phyloP scores from a whole-genome alignment of 2,113 vertebrate genomes.

The Prunella fulvescens region DNA sequence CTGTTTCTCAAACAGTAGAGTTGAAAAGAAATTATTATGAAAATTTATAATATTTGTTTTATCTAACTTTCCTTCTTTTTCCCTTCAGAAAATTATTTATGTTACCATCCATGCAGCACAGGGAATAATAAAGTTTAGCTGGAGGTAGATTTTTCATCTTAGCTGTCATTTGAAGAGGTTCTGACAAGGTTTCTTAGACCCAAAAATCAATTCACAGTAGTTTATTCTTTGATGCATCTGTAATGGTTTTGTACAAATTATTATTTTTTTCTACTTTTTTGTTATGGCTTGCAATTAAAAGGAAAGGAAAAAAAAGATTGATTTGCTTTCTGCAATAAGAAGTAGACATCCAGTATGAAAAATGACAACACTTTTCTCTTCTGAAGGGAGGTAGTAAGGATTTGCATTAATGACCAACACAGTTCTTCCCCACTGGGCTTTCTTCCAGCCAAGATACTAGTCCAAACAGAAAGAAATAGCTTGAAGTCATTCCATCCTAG shows the following conservation, averaged over 20 bases:
- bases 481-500: conserved; percentile 15
- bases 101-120: neutral
- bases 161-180: neutral
- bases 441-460: neutral
- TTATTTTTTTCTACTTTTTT: neutral
- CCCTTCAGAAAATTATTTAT: neutral
- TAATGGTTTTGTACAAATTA: neutral
- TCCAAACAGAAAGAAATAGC: neutral
- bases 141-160: neutral
- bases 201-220: neutral
- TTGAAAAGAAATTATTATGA: neutral
- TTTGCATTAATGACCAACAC: conserved; percentile 26
- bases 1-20: neutral
- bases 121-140: neutral
- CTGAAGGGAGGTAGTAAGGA: conserved; percentile 2
- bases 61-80: neutral
- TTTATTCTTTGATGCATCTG: neutral
- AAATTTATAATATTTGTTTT: neutral
- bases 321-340: neutral
- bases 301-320: neutral
- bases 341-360: neutral
- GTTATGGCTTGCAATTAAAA: neutral
- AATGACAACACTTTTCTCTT: conserved; percentile 1
- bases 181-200: neutral
- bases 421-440: neutral